Conservation (phyloP, 2,888 invertebrate species). For the Psylliodes chrysocephalus region DNA sequence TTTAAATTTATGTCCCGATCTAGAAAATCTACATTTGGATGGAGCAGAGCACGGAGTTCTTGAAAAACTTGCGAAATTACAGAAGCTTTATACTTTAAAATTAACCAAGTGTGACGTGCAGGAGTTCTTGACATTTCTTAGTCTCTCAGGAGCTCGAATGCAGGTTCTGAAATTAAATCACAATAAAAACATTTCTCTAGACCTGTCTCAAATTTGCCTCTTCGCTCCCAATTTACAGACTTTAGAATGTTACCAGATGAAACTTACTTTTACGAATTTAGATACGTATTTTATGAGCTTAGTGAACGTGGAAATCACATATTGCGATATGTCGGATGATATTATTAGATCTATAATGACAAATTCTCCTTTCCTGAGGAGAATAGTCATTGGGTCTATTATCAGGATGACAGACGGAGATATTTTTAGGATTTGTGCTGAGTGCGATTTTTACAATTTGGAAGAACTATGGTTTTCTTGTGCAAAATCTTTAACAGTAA, state of each 20-base stretch:
- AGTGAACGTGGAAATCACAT: conserved; percentile 74
- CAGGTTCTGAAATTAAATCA: conserved; percentile 57
- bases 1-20: conserved; percentile 69
- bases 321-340: conserved; percentile 70
- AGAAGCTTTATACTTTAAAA: conserved; percentile 65
- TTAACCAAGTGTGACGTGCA: conserved; percentile 64
- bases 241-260: conserved; percentile 75
- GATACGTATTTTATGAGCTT: conserved; percentile 70
- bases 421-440: conserved; percentile 73
- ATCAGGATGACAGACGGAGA: conserved; percentile 76
- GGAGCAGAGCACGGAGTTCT: conserved; percentile 65
- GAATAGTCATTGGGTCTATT: conserved; percentile 73
- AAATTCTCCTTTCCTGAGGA: conserved; percentile 69
- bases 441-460: conserved; percentile 71
- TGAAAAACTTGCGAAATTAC: conserved; percentile 65
- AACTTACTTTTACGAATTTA: conserved; percentile 68
- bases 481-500: conserved; percentile 72
- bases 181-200: conserved; percentile 53
- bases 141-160: conserved; percentile 59
- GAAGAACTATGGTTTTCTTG: conserved; percentile 78
- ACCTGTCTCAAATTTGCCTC: conserved; percentile 56
- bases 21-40: conserved; percentile 75
- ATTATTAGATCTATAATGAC: conserved; percentile 72
- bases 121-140: conserved; percentile 70
- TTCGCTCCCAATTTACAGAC: conserved; percentile 67